Evolutionary conservation across 2,888 invertebrate genomes (phyloP).

Genomic region (Cheilosia pagana): DNA sequence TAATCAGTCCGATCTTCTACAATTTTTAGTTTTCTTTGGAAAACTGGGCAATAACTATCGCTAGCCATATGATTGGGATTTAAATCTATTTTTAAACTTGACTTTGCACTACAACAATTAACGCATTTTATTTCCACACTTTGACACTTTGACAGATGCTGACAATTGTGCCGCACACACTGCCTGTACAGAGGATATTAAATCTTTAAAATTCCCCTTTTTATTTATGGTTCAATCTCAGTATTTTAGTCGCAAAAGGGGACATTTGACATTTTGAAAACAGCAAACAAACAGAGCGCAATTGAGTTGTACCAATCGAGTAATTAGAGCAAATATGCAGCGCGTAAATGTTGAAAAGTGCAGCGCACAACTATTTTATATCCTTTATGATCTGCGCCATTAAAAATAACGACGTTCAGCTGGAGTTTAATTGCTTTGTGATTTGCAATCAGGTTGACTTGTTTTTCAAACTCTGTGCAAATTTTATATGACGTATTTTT

Average conservation of each 20-base stretch:
- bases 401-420: conserved; percentile 15
- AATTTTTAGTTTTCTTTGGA: too few species aligned
- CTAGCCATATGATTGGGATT: too few species aligned
- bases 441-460: conserved; percentile 28
- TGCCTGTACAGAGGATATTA: too few species aligned
- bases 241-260: neutral
- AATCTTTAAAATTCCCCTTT: too few species aligned
- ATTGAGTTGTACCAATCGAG: neutral
- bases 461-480: conserved; percentile 7
- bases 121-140: too few species aligned
- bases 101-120: too few species aligned
- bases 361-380: neutral
- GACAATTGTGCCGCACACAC: neutral
- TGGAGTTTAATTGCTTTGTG: conserved; percentile 25
- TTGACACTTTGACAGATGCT: too few species aligned
- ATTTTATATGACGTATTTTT: neutral
- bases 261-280: neutral
- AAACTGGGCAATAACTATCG: too few species aligned
- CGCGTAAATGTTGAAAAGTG: neutral
- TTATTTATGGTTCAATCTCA: too few species aligned
- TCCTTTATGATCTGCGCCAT: conserved; percentile 4
- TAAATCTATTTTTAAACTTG: too few species aligned
- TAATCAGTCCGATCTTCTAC: too few species aligned
- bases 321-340: neutral
- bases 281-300: neutral